Evolutionary conservation across 2,888 invertebrate genomes (phyloP).

Genomic region (Achlya flavicornis): DNA sequence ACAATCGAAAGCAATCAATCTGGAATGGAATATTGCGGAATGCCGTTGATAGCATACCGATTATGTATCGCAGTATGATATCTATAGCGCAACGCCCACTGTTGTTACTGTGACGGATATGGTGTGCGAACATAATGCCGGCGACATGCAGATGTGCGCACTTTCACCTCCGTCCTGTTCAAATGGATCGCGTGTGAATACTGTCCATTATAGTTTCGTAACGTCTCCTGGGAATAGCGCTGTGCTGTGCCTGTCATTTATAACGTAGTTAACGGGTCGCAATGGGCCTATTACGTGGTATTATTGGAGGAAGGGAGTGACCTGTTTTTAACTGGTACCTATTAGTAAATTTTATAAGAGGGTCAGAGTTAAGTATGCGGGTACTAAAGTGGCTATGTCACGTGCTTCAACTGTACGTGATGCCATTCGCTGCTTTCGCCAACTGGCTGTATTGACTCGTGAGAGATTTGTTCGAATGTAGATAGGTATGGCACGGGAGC

Average conservation of each 20-base stretch:
- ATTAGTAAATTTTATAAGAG: not conserved
- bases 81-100: conserved; percentile 54
- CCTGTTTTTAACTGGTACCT: not conserved
- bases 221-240: not conserved
- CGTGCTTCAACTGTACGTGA: conserved; percentile 32
- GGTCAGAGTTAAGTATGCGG: not conserved
- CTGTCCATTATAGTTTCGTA: conserved; percentile 6
- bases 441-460: no score
- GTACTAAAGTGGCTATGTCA: conserved; percentile 10
- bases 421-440: conserved; percentile 38
- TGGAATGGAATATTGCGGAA: conserved; percentile 23
- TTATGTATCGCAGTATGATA: conserved; percentile 27
- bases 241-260: not conserved
- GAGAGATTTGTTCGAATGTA: conserved; percentile 22
- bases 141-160: conserved; percentile 60
- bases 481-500: no score
- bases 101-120: conserved; percentile 43
- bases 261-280: conserved; percentile 1
- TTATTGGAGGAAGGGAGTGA: not conserved
- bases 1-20: not conserved
- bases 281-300: not conserved
- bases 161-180: conserved; percentile 72
- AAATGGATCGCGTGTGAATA: conserved; percentile 19
- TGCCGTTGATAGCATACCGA: conserved; percentile 18
- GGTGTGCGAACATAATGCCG: conserved; percentile 46